Evolutionary conservation across 2,888 invertebrate genomes (phyloP), one percentile per base, ranked within the genome.

Genomic region (Polyommatus icarus): DNA sequence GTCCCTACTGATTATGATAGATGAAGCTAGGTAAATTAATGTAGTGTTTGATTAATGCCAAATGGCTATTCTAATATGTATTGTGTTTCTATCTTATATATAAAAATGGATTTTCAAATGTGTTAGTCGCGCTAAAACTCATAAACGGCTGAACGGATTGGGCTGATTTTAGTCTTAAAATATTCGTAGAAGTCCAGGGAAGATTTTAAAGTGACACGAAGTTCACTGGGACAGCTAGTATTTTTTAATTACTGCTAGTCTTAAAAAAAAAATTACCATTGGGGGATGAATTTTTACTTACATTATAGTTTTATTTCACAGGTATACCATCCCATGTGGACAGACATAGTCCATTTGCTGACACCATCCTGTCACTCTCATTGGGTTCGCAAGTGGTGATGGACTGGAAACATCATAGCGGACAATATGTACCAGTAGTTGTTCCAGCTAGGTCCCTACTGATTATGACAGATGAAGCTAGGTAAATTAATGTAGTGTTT

Each of bases 301-400:
- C 12, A 61, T 24, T 12, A 61, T 24, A 24, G 61, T 61, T 10
- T 24, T 24, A 12, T 54, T 67, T 71, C 83, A 1, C 84, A 97
- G 98, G 98, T 61, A 99, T 99, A 87, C 99, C 99, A 54, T 95
- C 97, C 0, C 99, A 99, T 90, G 96, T 99, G 29, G 99, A 99
- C 87, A 99, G 98, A 0, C 99, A 99, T 87, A 98, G 98, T 88
- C 97, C 98, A 0, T 99, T 99, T 90, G 97, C 97, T 82, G 97
- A 97, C 85, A 97, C 97, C 2, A 97, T 99, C 80, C 87, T 99
- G 40, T 98, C 98, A 0, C 87, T 99, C 0, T 99, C 99, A 3
- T 93, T 99, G 20, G 96, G 97, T 4, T 96, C 98, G 1, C 95
- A 96, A 78, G 95, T 97, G 77, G 95, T 98, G 0, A 99, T 99